phyloP scores from a whole-genome alignment of 35 echinoderm and acorn worm genomes.

The Apostichopus californicus region DNA sequence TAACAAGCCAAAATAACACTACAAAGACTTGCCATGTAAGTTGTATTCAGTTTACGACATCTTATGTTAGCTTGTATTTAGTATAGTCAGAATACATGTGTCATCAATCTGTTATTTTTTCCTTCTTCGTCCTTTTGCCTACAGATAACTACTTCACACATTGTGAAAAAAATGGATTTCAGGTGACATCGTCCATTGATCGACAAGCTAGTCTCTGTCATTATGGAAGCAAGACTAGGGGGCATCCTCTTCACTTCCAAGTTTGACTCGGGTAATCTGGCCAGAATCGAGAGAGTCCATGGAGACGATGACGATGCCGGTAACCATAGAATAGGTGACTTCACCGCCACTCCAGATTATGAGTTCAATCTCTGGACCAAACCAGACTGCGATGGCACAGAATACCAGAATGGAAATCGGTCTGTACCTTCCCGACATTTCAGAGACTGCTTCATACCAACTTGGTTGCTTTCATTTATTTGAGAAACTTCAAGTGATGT shows the following conservation, averaged over 20 bases:
- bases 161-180: not conserved
- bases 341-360: slow-evolving; percentile 69
- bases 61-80: too few relatives aligned
- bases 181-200: not conserved
- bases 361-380: slow-evolving; percentile 97
- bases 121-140: too few relatives aligned
- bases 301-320: slow-evolving; percentile 71
- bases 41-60: too few relatives aligned
- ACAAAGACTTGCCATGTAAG: too few relatives aligned
- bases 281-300: slow-evolving; percentile 78
- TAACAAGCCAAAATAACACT: too few relatives aligned
- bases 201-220: not conserved
- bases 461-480: too few relatives aligned
- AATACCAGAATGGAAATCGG: slow-evolving; percentile 97
- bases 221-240: slow-evolving; percentile 72
- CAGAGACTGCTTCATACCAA: too few relatives aligned
- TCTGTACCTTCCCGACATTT: not conserved
- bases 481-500: too few relatives aligned
- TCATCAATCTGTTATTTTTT: too few relatives aligned
- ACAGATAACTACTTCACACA: too few relatives aligned
- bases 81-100: too few relatives aligned
- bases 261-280: slow-evolving; percentile 97
- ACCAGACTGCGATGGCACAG: slow-evolving; percentile 93
- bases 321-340: slow-evolving; percentile 72
- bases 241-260: slow-evolving; percentile 98